Percentiles rank a stretch among this genome's conserved stretches.
These are phyloP conservation scores for Sus scrofa DNA, from an alignment of 2,113 vertebrate species.

Conservation along the genomic window DNA sequence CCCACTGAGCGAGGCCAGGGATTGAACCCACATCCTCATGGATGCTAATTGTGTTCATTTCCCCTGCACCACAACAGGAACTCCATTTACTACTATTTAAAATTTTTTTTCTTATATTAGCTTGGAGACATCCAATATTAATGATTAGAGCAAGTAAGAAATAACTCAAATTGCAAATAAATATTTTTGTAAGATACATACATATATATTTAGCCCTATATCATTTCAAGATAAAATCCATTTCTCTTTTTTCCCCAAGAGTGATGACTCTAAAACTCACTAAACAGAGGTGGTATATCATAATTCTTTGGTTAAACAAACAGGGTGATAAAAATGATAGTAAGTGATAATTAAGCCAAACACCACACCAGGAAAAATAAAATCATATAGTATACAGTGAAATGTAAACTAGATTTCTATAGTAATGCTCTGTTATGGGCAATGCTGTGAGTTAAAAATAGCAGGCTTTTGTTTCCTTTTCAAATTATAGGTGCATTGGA, in stretches of 20 bases:
- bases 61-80: too few relatives aligned
- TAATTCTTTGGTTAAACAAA: background rate
- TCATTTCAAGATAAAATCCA: background rate
- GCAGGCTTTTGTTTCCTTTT: background rate
- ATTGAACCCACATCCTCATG: too few relatives aligned
- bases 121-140: background rate
- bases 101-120: background rate
- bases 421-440: background rate
- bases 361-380: background rate
- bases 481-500: background rate
- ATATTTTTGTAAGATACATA: background rate
- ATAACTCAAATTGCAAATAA: background rate
- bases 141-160: background rate
- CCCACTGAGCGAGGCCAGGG: too few relatives aligned
- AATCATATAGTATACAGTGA: background rate
- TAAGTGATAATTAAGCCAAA: background rate
- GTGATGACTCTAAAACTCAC: background rate
- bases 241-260: background rate
- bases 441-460: background rate
- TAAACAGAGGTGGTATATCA: background rate
- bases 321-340: background rate
- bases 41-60: too few relatives aligned
- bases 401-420: background rate
- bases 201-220: background rate
- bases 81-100: background rate